These are phyloP conservation scores for Anniella stebbinsi DNA, from an alignment of 2,797 vertebrate species.

Conservation along the genomic window DNA sequence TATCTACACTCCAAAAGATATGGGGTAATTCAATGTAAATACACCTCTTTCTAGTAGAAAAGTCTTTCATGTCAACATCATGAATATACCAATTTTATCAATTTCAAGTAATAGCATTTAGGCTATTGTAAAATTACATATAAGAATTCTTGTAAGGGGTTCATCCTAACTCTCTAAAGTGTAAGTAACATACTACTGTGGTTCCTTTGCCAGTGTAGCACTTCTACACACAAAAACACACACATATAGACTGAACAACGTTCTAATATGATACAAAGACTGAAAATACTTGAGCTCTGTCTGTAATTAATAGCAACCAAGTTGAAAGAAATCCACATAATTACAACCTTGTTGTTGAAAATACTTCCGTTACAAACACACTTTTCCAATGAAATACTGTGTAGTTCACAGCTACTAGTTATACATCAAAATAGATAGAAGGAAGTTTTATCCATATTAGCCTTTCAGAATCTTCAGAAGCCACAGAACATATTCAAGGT, in stretches of 20 bases:
- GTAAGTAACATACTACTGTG: not conserved
- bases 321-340: not conserved
- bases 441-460: not conserved
- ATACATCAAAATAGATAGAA: not conserved
- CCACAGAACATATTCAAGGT: not conserved
- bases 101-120: conserved; percentile 13
- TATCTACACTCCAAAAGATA: not conserved
- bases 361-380: conserved; percentile 13
- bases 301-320: not conserved
- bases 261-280: not conserved
- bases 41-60: not conserved
- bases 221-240: not conserved
- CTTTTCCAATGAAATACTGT: not conserved
- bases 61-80: not conserved
- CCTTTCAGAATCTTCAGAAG: not conserved
- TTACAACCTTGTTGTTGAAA: conserved; percentile 6
- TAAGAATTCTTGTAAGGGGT: conserved; percentile 9
- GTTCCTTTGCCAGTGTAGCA: not conserved
- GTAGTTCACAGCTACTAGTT: not conserved
- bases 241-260: not conserved
- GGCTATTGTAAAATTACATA: conserved; percentile 7
- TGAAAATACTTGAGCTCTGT: not conserved
- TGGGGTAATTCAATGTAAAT: not conserved
- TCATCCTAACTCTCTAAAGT: not conserved
- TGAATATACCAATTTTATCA: not conserved